Evolutionary conservation across 1,140 invertebrate species (phyloP).

Genomic region (Andricus grossulariae): DNA sequence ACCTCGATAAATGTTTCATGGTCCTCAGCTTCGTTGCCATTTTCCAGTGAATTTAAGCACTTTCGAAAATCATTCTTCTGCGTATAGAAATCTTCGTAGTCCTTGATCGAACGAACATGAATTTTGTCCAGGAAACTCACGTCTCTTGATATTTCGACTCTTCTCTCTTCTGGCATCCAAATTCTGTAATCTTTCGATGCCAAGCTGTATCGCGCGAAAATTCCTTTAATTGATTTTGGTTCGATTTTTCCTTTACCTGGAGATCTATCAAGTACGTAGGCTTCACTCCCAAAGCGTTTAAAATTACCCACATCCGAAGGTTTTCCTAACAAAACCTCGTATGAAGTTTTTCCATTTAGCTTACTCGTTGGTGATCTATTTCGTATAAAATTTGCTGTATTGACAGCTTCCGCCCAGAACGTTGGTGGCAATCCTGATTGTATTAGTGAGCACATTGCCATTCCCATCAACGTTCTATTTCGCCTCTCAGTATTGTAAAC

Average conservation of each 20-base stretch:
- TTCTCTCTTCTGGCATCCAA: constrained; percentile 47
- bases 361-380: no score
- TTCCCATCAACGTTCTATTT: constrained; percentile 48
- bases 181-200: constrained; percentile 55
- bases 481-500: constrained; percentile 59
- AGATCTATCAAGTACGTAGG: constrained; percentile 8
- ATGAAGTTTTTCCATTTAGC: constrained; percentile 25
- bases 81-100: constrained; percentile 13
- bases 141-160: constrained; percentile 53
- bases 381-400: no score
- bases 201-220: constrained; percentile 53
- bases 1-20: no score
- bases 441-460: constrained; percentile 28
- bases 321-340: constrained; percentile 31
- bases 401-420: no score
- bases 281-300: constrained; percentile 33
- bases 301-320: constrained; percentile 24
- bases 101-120: no score
- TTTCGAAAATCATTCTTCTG: not conserved
- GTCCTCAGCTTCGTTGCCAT: not conserved
- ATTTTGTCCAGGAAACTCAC: constrained; percentile 54
- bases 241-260: constrained; percentile 29
- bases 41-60: not conserved
- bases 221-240: constrained; percentile 36
- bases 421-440: constrained; percentile 15